Evolutionary conservation across 2,113 vertebrate species (phyloP).

Genomic region (Corynorhinus townsendii): DNA sequence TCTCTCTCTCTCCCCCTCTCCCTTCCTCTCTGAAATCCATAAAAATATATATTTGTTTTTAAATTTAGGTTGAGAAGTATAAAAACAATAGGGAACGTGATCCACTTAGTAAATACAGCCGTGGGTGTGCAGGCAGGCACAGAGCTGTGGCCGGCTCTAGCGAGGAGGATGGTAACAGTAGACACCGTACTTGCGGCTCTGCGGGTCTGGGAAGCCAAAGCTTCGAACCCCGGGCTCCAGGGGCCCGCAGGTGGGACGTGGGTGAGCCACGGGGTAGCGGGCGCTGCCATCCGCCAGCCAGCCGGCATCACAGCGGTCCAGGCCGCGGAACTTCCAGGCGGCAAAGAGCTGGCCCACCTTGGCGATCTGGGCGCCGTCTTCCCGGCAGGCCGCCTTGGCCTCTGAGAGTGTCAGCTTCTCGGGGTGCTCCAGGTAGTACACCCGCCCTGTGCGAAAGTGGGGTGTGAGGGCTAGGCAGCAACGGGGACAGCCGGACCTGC

Average conservation of each 20-base stretch:
- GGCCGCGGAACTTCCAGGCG: conserved; percentile 87
- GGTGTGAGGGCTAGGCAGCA: fast-evolving
- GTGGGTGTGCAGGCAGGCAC: fast-evolving
- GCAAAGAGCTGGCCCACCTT: conserved; percentile 92
- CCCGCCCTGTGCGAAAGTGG: conserved; percentile 77
- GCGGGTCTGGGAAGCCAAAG: conserved; percentile 87
- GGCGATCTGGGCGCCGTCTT: conserved; percentile 82
- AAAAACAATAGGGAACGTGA: conserved; percentile 40
- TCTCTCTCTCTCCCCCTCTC: too few species aligned
- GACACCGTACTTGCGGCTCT: conserved; percentile 83
- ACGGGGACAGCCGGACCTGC: not conserved
- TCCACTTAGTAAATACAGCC: conserved; percentile 49
- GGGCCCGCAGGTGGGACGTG: conserved; percentile 86
- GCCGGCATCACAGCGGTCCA: conserved; percentile 90
- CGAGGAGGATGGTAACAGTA: conserved; percentile 86
- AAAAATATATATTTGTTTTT: too few species aligned
- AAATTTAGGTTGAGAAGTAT: not conserved
- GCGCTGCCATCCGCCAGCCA: conserved; percentile 93
- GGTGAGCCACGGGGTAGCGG: conserved; percentile 87
- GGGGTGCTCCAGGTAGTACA: conserved; percentile 85
- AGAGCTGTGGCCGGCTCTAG: conserved; percentile 26
- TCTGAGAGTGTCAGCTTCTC: conserved; percentile 85
- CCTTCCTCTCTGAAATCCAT: too few species aligned
- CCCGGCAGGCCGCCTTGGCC: conserved; percentile 84
- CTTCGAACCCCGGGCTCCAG: conserved; percentile 86